Evolutionary conservation across 2,888 invertebrate species (phyloP), one percentile per base, ranked within the genome.

Genomic region (Rhagium mordax): DNA sequence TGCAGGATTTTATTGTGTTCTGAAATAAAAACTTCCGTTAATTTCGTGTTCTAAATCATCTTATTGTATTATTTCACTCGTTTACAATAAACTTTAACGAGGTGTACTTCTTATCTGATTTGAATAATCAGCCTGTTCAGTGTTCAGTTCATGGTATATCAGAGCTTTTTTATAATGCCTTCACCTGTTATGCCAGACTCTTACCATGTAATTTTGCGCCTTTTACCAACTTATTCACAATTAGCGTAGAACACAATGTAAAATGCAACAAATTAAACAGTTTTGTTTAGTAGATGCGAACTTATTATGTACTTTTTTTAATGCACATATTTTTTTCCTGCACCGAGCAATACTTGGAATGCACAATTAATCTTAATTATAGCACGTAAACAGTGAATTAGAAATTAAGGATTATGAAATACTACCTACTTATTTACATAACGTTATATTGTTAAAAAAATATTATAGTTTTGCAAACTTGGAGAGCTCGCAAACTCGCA

Each of bases 11-110:
- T 78, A 75, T 75, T 69, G 66, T 70, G 77, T 71, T 81, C 80
- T 76, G 73, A 78, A 77, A 77, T 76, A 77, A 81, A 81, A 82
- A 82, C 82, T 81, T 83, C 83, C 83, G 82, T 81, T 80, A 78
- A 81, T 83, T 83, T 81, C 78, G 75, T 74, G 75, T 75, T 75
- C 76, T 76, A 76, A 79, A 77, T 77, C 79, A 78, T 80, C 76
- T 73, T 76, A 79, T 80, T 75, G 81, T 80, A 75, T 76, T 74
- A 74, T 74, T 76, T 76, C 74, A 71, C 71, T 74, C 72, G 76
- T 75, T 78, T 78, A 81, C 79, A 80, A 80, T 80, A 76, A 78
- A 76, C 77, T 78, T 79, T 81, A 80, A 82, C 80, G 79, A 82
- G 82, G 74, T 77, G 75, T 74, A 72, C 66, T 29, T 61, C 76